These are phyloP conservation scores for Biston betularia DNA, from an alignment of 2,888 invertebrate genomes.

Conservation along the genomic window DNA sequence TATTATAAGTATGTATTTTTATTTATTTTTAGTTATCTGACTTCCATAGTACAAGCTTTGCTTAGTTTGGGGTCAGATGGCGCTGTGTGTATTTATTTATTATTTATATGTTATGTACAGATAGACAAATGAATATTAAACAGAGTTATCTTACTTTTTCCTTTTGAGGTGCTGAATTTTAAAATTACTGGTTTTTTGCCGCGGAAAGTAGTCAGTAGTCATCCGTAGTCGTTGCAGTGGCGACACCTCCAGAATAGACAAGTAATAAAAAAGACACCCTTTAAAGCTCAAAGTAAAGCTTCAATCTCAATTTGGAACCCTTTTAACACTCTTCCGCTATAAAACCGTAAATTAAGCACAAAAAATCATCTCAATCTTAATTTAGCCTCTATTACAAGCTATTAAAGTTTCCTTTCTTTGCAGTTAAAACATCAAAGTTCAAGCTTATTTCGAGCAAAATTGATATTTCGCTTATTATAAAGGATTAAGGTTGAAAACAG, in stretches of 20 bases:
- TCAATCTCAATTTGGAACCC: constrained; percentile 63
- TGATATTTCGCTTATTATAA: constrained; percentile 34
- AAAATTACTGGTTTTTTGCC: too few relatives aligned
- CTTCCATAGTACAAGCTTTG: too few relatives aligned
- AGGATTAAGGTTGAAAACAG: constrained; percentile 50
- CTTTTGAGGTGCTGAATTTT: too few relatives aligned
- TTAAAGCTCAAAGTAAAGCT: constrained; percentile 46
- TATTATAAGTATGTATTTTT: too few relatives aligned
- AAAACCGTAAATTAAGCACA: constrained; percentile 55
- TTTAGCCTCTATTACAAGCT: constrained; percentile 9
- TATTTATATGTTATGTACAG: too few relatives aligned
- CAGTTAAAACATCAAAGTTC: constrained; percentile 38
- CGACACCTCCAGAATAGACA: constrained; percentile 49
- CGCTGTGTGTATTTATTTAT: too few relatives aligned
- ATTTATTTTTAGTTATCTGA: too few relatives aligned
- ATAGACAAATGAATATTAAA: too few relatives aligned
- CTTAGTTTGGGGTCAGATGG: too few relatives aligned
- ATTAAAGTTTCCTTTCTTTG: constrained; percentile 24
- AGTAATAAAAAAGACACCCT: constrained; percentile 56
- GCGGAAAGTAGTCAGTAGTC: too few relatives aligned
- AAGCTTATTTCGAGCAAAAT: constrained; percentile 33
- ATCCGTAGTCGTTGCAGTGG: background rate
- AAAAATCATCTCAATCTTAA: constrained; percentile 33
- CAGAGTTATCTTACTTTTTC: too few relatives aligned
- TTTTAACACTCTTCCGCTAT: constrained; percentile 74